Conservation (phyloP, 2,888 invertebrate genomes). For the Ophion slaviceki region DNA sequence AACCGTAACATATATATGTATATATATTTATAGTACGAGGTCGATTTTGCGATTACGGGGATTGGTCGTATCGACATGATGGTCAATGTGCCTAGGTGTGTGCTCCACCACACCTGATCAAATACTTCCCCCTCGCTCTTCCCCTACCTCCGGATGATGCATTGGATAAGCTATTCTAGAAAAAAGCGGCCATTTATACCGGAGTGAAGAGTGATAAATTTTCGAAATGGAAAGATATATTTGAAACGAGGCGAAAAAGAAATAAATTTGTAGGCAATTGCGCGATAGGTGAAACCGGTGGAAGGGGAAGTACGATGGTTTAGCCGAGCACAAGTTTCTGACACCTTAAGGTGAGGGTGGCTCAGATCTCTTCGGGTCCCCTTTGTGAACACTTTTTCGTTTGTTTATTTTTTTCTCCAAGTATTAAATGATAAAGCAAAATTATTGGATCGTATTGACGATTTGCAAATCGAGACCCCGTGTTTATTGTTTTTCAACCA, state of each 20-base stretch:
- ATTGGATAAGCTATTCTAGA: neutral
- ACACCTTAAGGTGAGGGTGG: too few relatives aligned
- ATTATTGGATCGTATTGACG: too few relatives aligned
- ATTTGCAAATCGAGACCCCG: too few relatives aligned
- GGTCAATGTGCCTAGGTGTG: constrained; percentile 27
- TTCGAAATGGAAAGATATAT: neutral
- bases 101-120: constrained; percentile 46
- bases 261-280: neutral
- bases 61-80: constrained; percentile 28
- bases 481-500: too few relatives aligned
- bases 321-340: too few relatives aligned
- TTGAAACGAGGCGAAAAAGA: neutral
- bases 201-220: neutral
- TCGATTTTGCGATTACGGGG: constrained; percentile 37
- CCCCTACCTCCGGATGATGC: constrained; percentile 8
- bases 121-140: neutral
- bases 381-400: too few relatives aligned
- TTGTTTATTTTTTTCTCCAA: too few relatives aligned
- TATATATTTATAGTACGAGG: neutral
- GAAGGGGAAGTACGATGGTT: neutral
- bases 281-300: neutral
- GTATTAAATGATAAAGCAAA: too few relatives aligned
- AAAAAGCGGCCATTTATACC: neutral
- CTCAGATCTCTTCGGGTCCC: too few relatives aligned
- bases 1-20: neutral